Evolutionary conservation across 1,140 invertebrate genomes (phyloP).

Genomic region (Saccostrea cuccullata): DNA sequence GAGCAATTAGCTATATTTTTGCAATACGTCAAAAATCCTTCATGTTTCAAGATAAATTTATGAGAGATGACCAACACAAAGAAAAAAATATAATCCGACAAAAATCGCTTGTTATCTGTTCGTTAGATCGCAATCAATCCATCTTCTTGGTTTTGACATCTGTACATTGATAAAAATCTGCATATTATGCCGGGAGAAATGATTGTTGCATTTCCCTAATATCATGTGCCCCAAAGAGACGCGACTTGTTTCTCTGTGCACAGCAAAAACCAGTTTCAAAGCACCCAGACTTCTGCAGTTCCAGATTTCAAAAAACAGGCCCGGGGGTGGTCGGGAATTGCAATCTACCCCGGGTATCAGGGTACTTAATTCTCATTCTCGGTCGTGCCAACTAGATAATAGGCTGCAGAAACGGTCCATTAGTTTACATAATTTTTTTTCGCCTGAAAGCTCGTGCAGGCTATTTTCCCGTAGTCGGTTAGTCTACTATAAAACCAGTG

Average conservation of each 20-base stretch:
- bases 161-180: slow-evolving; percentile 23
- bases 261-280: slow-evolving; percentile 17
- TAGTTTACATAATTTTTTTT: slow-evolving; percentile 14
- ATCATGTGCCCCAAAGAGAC: slow-evolving; percentile 17
- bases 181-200: slow-evolving; percentile 12
- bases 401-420: slow-evolving; percentile 21
- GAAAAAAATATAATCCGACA: slow-evolving; percentile 31
- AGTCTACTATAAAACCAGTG: slow-evolving; percentile 21
- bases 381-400: slow-evolving; percentile 14
- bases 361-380: slow-evolving; percentile 31
- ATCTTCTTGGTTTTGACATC: slow-evolving; percentile 24
- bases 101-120: slow-evolving; percentile 13
- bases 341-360: slow-evolving; percentile 22
- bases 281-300: slow-evolving; percentile 12
- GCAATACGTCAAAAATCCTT: slow-evolving; percentile 18
- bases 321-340: slow-evolving; percentile 31
- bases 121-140: background rate
- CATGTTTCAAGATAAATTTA: slow-evolving; percentile 37
- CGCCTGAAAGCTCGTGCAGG: slow-evolving; percentile 28
- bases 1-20: slow-evolving; percentile 17
- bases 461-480: slow-evolving; percentile 23
- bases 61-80: slow-evolving; percentile 21
- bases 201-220: slow-evolving; percentile 33
- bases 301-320: background rate
- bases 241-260: background rate